These are phyloP conservation scores for Proctacanthus coquilletti DNA, from an alignment of 1,140 invertebrate genomes.

Conservation along the genomic window DNA sequence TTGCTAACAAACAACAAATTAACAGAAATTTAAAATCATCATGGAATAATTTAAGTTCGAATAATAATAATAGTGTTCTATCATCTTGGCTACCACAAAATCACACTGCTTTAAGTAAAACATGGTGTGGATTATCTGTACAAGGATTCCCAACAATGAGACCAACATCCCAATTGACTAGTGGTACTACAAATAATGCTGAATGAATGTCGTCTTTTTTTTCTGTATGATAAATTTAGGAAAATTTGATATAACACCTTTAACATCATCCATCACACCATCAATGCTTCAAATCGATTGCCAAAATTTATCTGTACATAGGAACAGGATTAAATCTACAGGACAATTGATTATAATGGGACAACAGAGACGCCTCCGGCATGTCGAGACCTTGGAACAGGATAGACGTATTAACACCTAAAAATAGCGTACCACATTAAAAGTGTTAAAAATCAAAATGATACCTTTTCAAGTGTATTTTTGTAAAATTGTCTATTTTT, in stretches of 20 bases:
- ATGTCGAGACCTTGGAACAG: background rate
- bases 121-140: background rate
- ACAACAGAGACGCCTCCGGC: background rate
- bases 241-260: background rate
- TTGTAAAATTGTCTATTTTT: too few species aligned
- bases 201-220: too few species aligned
- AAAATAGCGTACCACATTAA: too few species aligned
- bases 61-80: background rate
- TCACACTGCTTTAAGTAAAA: conserved; percentile 1
- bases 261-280: background rate
- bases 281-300: too few species aligned
- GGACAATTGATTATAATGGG: background rate
- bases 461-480: too few species aligned
- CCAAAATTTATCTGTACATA: too few species aligned
- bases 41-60: background rate
- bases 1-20: background rate
- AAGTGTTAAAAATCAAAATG: too few species aligned
- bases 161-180: background rate
- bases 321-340: background rate
- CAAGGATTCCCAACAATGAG: background rate
- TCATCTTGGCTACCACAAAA: conserved; percentile 1
- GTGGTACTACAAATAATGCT: background rate
- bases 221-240: background rate
- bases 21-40: background rate
- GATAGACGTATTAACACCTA: background rate